Base-by-base conservation (phyloP, 2,113 vertebrate genomes). In the Taxidea taxus region DNA sequence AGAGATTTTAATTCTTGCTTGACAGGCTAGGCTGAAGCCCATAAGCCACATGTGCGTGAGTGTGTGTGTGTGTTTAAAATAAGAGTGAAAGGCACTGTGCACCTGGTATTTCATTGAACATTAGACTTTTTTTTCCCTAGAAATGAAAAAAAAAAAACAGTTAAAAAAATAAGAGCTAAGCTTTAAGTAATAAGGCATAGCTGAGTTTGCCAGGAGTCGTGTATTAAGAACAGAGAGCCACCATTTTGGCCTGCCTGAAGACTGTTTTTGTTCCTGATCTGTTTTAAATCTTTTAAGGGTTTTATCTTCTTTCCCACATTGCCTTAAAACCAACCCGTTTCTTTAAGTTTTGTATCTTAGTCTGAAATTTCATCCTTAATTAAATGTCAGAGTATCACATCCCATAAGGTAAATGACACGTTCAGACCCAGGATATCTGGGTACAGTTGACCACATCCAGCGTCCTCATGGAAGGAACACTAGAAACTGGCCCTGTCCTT, bases 1-100 rank as follows among this genome's bases (percentile, higher is more conserved):
- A 94, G 97, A 92, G 92, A 85, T 96, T 85, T 96, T 97, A 95
- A 97, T 91, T 95, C 81, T 42, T 95, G 72, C 86, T 97, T 96
- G 91, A 96, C 80, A 95, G 97, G 97, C 97, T 97, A 97, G 96
- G 96, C 85, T 88, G 94, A 93, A 91, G 74, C 72, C 97, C 74
- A 18, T 92, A 92, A 98, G 91, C 54, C 64, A 97, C 86, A 97
- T 68, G 16, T 68, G 64, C n/a, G 64, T 34, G 62, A 15, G 62
- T 64, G 62, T 34, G 62, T 64, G 62, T 64, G 62, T 66, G 34
- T 66, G 31, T 66, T 66, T 66, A 68, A 66, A 66, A 16, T n/a
- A 66, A 97, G 86, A 96, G 84, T 64, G 54, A 98, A 98, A 95
- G 90, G 90, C 96, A 74, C 31, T 39, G 78, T 85, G 82, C 85